Percentiles rank a stretch among this genome's conserved stretches.
phyloP scores from a whole-genome alignment of 2,113 vertebrate genomes.

The Bucco capensis region DNA sequence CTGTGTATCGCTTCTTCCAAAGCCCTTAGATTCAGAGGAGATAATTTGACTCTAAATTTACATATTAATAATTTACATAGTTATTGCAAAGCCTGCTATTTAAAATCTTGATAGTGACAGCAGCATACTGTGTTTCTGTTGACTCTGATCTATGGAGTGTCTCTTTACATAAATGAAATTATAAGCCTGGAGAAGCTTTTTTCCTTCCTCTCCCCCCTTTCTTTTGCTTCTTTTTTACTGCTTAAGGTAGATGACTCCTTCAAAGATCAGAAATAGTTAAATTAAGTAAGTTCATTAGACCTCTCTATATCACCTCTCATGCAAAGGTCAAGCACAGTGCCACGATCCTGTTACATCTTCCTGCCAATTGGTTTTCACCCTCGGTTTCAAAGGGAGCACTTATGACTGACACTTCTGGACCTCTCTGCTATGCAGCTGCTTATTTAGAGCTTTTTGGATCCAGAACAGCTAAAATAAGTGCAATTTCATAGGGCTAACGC shows the following conservation, averaged over 20 bases:
- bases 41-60: constrained; percentile 58
- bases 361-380: constrained; percentile 70
- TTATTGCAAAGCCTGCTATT: constrained; percentile 59
- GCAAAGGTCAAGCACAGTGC: constrained; percentile 67
- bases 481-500: constrained; percentile 20
- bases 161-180: constrained; percentile 16
- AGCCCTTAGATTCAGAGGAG: constrained; percentile 37
- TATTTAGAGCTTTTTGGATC: constrained; percentile 65
- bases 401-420: constrained; percentile 66
- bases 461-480: constrained; percentile 51
- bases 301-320: constrained; percentile 19
- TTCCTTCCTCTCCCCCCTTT: neutral
- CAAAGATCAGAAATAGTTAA: constrained; percentile 61
- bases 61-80: constrained; percentile 67
- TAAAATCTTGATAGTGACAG: constrained; percentile 56
- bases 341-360: constrained; percentile 68
- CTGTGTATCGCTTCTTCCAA: neutral
- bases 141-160: constrained; percentile 24
- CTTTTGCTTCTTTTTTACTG: neutral
- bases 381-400: constrained; percentile 68
- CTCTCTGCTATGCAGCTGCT: constrained; percentile 68
- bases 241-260: neutral
- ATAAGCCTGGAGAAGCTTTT: neutral
- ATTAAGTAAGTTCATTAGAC: constrained; percentile 57
- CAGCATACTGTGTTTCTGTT: neutral